A percentile compares a stretch with the other conserved stretches of the same genome.
phyloP scores from a whole-genome alignment of 2,113 vertebrate genomes.

The Edolisoma coerulescens region DNA sequence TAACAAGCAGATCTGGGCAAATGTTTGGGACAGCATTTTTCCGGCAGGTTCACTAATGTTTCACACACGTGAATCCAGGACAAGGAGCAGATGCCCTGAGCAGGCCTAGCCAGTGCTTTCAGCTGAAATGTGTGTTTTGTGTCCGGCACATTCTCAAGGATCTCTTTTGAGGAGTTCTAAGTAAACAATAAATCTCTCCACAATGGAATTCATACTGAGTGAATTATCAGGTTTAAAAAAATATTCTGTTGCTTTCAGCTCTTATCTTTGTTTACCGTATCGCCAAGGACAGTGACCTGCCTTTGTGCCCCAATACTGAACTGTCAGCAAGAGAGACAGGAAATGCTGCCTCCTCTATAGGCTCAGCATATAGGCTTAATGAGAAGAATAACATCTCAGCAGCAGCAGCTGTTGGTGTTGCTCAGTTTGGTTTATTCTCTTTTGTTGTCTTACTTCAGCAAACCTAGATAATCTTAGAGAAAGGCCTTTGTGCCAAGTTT shows the following conservation, averaged over 20 bases:
- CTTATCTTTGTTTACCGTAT: constrained; percentile 74
- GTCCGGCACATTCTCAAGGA: background rate
- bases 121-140: background rate
- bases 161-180: constrained; percentile 13
- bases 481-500: background rate
- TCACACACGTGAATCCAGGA: background rate
- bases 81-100: background rate
- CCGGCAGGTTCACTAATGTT: background rate
- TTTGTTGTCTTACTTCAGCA: constrained; percentile 22
- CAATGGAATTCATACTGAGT: constrained; percentile 58
- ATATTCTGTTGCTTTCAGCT: constrained; percentile 60
- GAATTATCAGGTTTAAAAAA: constrained; percentile 65
- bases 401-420: background rate
- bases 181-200: constrained; percentile 36
- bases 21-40: background rate
- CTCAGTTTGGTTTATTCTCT: background rate
- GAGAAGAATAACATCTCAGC: constrained; percentile 6
- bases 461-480: constrained; percentile 33
- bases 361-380: background rate
- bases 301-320: constrained; percentile 15
- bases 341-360: background rate
- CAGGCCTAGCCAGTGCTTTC: background rate
- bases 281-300: constrained; percentile 54
- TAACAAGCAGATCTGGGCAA: background rate
- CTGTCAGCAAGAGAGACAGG: constrained; percentile 31